phyloP scores from a whole-genome alignment of 2,888 invertebrate species.

The Andrena bicolor region DNA sequence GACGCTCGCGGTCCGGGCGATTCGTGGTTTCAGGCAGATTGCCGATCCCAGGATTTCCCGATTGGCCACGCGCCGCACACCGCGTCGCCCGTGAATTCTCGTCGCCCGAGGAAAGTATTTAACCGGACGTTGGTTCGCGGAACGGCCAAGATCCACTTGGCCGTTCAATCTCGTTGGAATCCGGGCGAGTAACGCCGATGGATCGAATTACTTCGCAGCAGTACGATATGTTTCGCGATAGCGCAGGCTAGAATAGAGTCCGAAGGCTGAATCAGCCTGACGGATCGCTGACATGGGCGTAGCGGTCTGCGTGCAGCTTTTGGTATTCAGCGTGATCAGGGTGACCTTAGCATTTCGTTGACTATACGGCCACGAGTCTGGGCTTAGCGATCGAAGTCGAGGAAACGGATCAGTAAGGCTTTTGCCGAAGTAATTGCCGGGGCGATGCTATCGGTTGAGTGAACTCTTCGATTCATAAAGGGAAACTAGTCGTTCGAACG shows the following conservation, averaged over 20 bases:
- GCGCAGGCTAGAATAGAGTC: too few species aligned
- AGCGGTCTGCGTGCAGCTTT: not conserved
- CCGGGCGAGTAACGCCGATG: conserved; percentile 1
- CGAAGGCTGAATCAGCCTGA: too few species aligned
- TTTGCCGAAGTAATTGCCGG: not conserved
- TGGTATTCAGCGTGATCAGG: not conserved
- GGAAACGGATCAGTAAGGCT: not conserved
- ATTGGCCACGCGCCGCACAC: not conserved
- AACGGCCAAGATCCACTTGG: not conserved
- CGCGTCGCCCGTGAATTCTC: conserved; percentile 9
- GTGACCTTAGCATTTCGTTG: not conserved
- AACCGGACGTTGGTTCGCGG: not conserved
- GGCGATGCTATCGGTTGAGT: not conserved
- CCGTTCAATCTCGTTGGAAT: not conserved
- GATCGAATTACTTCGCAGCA: not conserved
- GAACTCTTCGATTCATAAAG: not conserved
- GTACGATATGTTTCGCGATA: not conserved
- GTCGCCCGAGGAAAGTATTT: conserved; percentile 15
- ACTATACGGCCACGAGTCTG: too few species aligned
- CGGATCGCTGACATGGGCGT: not conserved
- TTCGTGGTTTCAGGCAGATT: conserved; percentile 28
- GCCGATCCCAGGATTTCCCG: conserved; percentile 28
- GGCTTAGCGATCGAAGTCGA: too few species aligned
- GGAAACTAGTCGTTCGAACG: not conserved
- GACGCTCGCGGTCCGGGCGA: conserved; percentile 25